Conservation (phyloP, 1,140 invertebrate species). For the Aphelinus atriplicis region DNA sequence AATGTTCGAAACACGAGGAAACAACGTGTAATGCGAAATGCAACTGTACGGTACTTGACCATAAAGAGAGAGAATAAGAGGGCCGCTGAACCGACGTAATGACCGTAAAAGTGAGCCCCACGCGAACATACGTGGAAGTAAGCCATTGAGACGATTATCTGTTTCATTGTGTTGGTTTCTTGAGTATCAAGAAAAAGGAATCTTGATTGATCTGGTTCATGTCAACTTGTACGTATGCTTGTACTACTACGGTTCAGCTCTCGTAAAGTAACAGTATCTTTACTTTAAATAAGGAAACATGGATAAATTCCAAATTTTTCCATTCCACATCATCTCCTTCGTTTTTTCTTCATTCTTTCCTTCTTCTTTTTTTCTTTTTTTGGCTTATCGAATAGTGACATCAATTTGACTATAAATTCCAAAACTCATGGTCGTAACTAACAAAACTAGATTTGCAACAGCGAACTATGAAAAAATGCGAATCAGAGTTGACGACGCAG, state of each 20-base stretch:
- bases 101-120: slow-evolving; percentile 12
- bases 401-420: too few relatives aligned
- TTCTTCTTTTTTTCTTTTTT: slow-evolving; percentile 18
- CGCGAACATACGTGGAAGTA: slow-evolving; percentile 14
- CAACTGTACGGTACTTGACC: slow-evolving; percentile 10
- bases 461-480: too few relatives aligned
- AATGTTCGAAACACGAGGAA: not conserved
- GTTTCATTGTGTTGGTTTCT: slow-evolving; percentile 6
- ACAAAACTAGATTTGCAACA: too few relatives aligned
- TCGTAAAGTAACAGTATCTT: too few relatives aligned
- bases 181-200: not conserved
- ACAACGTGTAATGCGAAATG: slow-evolving; percentile 27
- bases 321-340: not conserved
- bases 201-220: not conserved
- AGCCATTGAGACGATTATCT: slow-evolving; percentile 21
- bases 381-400: slow-evolving; percentile 17
- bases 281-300: too few relatives aligned
- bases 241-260: not conserved
- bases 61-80: slow-evolving; percentile 15
- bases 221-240: slow-evolving; percentile 36
- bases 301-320: too few relatives aligned
- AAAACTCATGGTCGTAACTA: too few relatives aligned
- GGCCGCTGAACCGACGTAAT: slow-evolving; percentile 11
- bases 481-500: too few relatives aligned
- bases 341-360: not conserved